Evolutionary conservation across 2,888 invertebrate species (phyloP).

Genomic region (Copidosoma aretas): DNA sequence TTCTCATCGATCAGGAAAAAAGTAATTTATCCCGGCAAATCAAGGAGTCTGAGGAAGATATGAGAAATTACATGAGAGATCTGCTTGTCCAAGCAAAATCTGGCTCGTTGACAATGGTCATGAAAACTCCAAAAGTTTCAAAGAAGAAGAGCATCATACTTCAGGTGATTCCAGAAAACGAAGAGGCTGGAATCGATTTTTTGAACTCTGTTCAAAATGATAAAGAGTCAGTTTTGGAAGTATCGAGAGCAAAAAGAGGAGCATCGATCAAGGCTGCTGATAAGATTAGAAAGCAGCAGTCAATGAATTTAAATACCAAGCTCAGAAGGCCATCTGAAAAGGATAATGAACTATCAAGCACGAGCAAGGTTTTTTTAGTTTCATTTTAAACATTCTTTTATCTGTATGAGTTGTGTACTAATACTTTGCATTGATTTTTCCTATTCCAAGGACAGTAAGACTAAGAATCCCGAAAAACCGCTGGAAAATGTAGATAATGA

Average conservation of each 20-base stretch:
- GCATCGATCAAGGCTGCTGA: conserved; percentile 52
- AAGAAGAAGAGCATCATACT: conserved; percentile 49
- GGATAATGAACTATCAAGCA: conserved; percentile 17
- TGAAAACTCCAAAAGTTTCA: conserved; percentile 54
- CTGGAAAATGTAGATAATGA: conserved; percentile 52
- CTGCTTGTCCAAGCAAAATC: conserved; percentile 49
- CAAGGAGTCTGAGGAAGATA: conserved; percentile 36
- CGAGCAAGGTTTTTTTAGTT: conserved; percentile 40
- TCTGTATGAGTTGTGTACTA: neutral
- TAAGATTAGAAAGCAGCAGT: conserved; percentile 52
- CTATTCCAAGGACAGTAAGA: conserved; percentile 29
- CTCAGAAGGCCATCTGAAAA: conserved; percentile 44
- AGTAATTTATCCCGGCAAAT: conserved; percentile 39
- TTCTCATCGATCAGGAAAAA: conserved; percentile 34
- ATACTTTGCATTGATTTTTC: no score
- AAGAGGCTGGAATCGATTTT: conserved; percentile 33
- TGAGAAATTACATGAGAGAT: conserved; percentile 40
- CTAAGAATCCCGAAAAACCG: conserved; percentile 46
- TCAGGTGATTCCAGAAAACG: conserved; percentile 56
- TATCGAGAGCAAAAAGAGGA: conserved; percentile 45
- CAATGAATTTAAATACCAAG: conserved; percentile 41
- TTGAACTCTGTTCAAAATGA: neutral
- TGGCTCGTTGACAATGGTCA: conserved; percentile 47
- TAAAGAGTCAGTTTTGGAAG: conserved; percentile 25
- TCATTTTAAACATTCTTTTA: conserved; percentile 1